Evolutionary conservation across 2,888 invertebrate species (phyloP).

Genomic region (Caenorhabditis drosophilae): DNA sequence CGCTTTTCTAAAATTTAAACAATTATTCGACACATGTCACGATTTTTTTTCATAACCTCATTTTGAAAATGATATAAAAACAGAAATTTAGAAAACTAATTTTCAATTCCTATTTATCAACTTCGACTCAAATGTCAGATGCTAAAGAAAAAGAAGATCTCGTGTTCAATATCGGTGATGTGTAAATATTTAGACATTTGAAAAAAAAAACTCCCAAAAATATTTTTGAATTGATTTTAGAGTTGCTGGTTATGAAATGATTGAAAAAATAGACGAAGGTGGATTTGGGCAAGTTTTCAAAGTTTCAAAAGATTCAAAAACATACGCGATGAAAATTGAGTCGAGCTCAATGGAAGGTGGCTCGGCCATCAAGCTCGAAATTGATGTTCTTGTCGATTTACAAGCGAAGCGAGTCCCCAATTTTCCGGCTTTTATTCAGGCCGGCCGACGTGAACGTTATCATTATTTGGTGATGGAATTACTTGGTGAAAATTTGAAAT

Average conservation of each 20-base stretch:
- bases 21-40: no score
- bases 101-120: no score
- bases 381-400: background rate
- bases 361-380: slow-evolving; percentile 22
- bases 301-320: slow-evolving; percentile 10
- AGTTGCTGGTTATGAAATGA: slow-evolving; percentile 23
- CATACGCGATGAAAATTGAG: slow-evolving; percentile 28
- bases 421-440: slow-evolving; percentile 3
- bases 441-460: slow-evolving; percentile 5
- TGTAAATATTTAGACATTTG: background rate
- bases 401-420: background rate
- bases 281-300: slow-evolving; percentile 52
- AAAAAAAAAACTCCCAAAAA: no score
- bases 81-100: no score
- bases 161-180: slow-evolving; percentile 15
- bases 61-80: no score
- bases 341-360: slow-evolving; percentile 16
- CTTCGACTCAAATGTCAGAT: no score
- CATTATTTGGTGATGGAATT: slow-evolving; percentile 23
- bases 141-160: slow-evolving; percentile 4
- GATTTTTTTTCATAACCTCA: no score
- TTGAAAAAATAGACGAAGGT: slow-evolving; percentile 51
- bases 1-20: no score
- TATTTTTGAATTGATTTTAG: slow-evolving; percentile 2
- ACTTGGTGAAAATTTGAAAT: slow-evolving; percentile 20